These are phyloP conservation scores for Lithophane semibrunnea DNA, from an alignment of 2,888 invertebrate genomes.

Conservation along the genomic window DNA sequence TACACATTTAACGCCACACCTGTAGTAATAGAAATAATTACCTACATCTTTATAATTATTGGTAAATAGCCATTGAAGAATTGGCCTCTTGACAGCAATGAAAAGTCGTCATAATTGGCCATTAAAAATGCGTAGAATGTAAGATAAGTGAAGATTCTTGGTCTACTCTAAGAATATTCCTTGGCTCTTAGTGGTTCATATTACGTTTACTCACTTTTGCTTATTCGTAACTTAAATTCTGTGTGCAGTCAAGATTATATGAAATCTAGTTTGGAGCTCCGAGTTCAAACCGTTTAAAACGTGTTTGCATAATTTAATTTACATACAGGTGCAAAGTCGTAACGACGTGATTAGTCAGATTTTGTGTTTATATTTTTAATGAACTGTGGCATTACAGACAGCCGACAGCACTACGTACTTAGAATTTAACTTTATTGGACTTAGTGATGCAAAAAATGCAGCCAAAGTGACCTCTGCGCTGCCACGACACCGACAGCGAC, in stretches of 20 bases:
- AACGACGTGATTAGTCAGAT: conserved; percentile 31
- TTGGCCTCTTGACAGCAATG: background rate
- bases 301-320: conserved; percentile 46
- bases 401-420: background rate
- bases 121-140: background rate
- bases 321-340: conserved; percentile 44
- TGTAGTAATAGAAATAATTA: background rate
- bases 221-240: background rate
- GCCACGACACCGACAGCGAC: no score
- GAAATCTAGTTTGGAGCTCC: conserved; percentile 14
- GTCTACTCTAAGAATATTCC: background rate
- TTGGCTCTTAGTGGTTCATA: background rate
- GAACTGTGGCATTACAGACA: background rate
- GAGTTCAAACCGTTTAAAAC: conserved; percentile 27
- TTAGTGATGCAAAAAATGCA: background rate
- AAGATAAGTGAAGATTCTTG: background rate
- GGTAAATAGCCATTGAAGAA: background rate
- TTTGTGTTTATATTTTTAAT: conserved; percentile 12
- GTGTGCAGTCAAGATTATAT: conserved; percentile 1
- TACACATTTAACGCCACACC: no score
- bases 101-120: background rate
- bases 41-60: background rate
- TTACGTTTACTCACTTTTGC: background rate
- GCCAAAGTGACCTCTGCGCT: background rate
- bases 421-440: background rate